Evolutionary conservation across 30 jellyfish, hydroid and myxozoan species (phyloP).

Genomic region (Pseudorhiza aurosa): DNA sequence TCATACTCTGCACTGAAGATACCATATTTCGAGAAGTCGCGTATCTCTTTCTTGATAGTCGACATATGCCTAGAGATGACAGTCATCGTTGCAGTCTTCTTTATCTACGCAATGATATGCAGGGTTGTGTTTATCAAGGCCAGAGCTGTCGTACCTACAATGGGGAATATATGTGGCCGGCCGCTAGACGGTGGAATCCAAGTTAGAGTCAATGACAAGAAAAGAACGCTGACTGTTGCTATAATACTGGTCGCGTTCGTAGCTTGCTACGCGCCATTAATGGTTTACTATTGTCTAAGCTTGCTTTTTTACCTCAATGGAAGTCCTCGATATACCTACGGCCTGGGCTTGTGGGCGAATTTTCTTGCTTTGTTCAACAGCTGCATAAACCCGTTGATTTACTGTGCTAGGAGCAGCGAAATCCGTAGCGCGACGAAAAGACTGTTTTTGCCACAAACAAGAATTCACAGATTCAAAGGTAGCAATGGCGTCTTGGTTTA

Average conservation of each 20-base stretch:
- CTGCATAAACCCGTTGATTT: slow-evolving; percentile 54
- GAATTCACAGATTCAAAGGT: not conserved
- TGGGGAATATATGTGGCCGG: not conserved
- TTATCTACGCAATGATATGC: slow-evolving; percentile 17
- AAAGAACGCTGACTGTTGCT: slow-evolving; percentile 20
- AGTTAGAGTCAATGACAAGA: slow-evolving; percentile 1
- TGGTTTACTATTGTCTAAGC: slow-evolving; percentile 11
- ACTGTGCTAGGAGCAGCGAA: slow-evolving; percentile 62
- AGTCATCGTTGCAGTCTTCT: slow-evolving; percentile 17
- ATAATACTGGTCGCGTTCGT: not conserved
- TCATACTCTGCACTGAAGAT: slow-evolving; percentile 6
- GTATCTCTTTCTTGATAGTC: slow-evolving; percentile 1
- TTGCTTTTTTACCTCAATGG: slow-evolving; percentile 4
- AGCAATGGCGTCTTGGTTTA: no score
- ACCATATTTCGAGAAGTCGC: slow-evolving; percentile 1
- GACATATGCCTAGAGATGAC: slow-evolving; percentile 18
- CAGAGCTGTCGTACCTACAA: not conserved
- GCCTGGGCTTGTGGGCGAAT: slow-evolving; percentile 49
- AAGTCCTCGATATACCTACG: slow-evolving; percentile 3
- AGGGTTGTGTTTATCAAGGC: slow-evolving; percentile 17
- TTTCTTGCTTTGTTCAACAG: slow-evolving; percentile 42
- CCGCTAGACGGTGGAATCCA: not conserved
- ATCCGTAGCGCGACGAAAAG: slow-evolving; percentile 42
- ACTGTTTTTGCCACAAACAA: not conserved
- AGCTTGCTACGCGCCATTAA: slow-evolving; percentile 19